These are phyloP conservation scores for Liparis tanakae DNA, from an alignment of 2,797 vertebrate species.

Conservation along the genomic window DNA sequence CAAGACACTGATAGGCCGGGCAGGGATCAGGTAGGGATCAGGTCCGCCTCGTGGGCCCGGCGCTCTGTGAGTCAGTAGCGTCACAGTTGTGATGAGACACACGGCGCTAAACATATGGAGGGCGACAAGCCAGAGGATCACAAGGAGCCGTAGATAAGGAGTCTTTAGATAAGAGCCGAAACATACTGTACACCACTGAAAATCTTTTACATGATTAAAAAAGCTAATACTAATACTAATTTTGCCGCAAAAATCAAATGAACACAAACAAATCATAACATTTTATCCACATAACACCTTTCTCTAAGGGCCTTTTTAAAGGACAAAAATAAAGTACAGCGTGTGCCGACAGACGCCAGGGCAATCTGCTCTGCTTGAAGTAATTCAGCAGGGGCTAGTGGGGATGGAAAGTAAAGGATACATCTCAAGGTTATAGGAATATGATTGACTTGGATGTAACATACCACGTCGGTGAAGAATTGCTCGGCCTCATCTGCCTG, in stretches of 20 bases:
- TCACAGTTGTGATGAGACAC: slow-evolving; percentile 25
- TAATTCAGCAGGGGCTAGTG: background rate
- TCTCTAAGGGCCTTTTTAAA: background rate
- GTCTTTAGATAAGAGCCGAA: background rate
- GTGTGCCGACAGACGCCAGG: slow-evolving; percentile 6
- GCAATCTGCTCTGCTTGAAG: background rate
- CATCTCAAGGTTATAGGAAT: slow-evolving; percentile 26
- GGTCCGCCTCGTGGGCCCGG: slow-evolving; percentile 61
- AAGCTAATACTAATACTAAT: background rate
- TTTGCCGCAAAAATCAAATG: background rate
- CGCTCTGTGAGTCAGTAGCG: slow-evolving; percentile 34
- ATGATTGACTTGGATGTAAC: slow-evolving; percentile 32
- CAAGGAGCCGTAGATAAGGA: background rate
- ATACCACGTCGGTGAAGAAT: slow-evolving; percentile 15
- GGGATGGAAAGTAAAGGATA: background rate
- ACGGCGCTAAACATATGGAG: slow-evolving; percentile 1
- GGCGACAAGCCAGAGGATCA: background rate
- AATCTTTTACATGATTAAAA: background rate
- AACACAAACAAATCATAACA: background rate
- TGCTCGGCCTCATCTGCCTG: slow-evolving; percentile 15
- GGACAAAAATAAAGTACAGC: background rate
- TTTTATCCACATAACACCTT: background rate
- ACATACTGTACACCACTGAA: background rate
- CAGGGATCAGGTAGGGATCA: slow-evolving; percentile 34
- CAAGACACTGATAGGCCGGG: slow-evolving; percentile 19